phyloP scores from a whole-genome alignment of 2,797 vertebrate genomes.

The Todus mexicanus region DNA sequence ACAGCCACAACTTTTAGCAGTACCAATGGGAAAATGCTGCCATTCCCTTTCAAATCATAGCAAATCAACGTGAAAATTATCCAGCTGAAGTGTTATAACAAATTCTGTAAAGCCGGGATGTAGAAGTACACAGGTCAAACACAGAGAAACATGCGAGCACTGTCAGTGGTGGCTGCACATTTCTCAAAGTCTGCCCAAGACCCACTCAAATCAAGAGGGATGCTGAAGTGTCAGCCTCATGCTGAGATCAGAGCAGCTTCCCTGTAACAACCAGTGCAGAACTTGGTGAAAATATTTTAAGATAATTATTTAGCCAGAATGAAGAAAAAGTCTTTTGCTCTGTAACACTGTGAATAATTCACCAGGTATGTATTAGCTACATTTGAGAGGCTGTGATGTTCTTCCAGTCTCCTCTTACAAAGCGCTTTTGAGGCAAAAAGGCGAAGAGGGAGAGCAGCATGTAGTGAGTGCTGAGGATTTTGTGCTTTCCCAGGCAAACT shows the following conservation, averaged over 20 bases:
- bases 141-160: not conserved
- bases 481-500: not conserved
- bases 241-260: not conserved
- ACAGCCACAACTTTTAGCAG: rapidly evolving
- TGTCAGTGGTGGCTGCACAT: not conserved
- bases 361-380: not conserved
- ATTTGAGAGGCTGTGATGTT: not conserved
- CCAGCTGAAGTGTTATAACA: not conserved
- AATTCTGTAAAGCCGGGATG: not conserved
- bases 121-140: not conserved
- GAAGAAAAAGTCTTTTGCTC: not conserved
- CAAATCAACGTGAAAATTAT: not conserved
- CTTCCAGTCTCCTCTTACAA: not conserved
- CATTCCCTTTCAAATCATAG: not conserved
- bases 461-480: not conserved
- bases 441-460: not conserved
- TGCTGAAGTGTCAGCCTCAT: not conserved
- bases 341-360: not conserved
- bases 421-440: not conserved
- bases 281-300: not conserved
- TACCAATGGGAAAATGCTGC: not conserved
- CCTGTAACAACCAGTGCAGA: not conserved
- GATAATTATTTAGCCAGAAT: not conserved
- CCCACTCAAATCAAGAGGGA: not conserved
- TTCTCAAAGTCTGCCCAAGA: not conserved